phyloP scores from a whole-genome alignment of 2,797 vertebrate genomes.

The Balearica regulorum region DNA sequence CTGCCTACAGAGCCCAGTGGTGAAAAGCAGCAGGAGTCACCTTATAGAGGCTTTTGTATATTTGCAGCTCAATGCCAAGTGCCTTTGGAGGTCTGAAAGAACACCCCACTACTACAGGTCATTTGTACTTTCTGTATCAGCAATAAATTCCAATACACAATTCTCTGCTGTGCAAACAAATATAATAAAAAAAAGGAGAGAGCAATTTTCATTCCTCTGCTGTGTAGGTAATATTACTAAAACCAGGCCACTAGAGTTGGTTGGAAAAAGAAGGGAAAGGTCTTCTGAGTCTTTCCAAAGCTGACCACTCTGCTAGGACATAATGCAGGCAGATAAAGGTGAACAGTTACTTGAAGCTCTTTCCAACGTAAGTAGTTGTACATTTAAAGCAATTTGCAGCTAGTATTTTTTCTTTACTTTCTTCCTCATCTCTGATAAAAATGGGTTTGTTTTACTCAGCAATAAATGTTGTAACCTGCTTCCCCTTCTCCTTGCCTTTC shows the following conservation, averaged over 20 bases:
- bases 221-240: neutral
- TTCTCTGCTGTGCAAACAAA: constrained; percentile 3
- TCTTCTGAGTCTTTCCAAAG: neutral
- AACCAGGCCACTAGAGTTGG: neutral
- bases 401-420: neutral
- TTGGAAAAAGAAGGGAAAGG: neutral
- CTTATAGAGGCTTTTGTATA: neutral
- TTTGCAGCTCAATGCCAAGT: neutral
- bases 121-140: constrained; percentile 7
- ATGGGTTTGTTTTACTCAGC: neutral
- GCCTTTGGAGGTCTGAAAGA: neutral
- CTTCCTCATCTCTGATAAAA: neutral
- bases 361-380: accelerated
- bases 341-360: neutral
- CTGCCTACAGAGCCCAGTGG: neutral
- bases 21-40: neutral
- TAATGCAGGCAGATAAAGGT: neutral
- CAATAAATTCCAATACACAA: neutral
- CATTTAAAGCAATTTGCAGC: neutral
- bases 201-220: neutral
- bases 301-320: neutral
- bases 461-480: neutral
- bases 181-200: neutral
- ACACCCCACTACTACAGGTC: neutral
- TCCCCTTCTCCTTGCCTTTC: neutral